Conservation (phyloP, 2,797 vertebrate genomes). For the Pitangus sulphuratus region DNA sequence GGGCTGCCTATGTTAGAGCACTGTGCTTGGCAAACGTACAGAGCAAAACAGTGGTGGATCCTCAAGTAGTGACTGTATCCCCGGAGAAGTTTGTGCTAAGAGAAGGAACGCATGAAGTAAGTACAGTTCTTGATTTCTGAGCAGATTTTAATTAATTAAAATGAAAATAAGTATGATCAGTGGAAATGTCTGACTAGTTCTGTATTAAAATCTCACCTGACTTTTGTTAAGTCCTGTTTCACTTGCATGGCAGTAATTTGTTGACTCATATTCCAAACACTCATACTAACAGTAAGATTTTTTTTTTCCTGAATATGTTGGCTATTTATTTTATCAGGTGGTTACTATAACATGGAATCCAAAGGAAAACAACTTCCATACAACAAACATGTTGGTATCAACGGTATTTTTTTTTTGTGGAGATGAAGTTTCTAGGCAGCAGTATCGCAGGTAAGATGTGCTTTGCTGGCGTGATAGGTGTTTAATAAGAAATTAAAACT, state of each 20-base stretch:
- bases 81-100: slow-evolving; percentile 94
- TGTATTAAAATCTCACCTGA: neutral
- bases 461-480: neutral
- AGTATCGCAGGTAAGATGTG: slow-evolving; percentile 86
- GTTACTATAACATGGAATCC: slow-evolving; percentile 87
- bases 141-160: neutral
- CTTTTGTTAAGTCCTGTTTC: neutral
- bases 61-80: slow-evolving; percentile 81
- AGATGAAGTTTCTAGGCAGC: slow-evolving; percentile 92
- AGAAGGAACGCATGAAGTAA: slow-evolving; percentile 89
- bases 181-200: neutral
- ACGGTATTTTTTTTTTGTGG: slow-evolving; percentile 91
- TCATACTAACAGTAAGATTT: neutral
- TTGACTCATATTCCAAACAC: neutral
- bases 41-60: slow-evolving; percentile 78
- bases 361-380: slow-evolving; percentile 61
- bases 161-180: neutral
- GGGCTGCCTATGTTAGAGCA: slow-evolving; percentile 91
- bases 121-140: neutral
- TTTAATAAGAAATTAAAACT: neutral
- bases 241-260: neutral
- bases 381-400: slow-evolving; percentile 76
- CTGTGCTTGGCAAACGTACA: slow-evolving; percentile 83
- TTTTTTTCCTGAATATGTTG: neutral
- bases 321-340: slow-evolving; percentile 73